These are phyloP conservation scores for Cinara cedri DNA, from an alignment of 2,888 invertebrate species.

Conservation along the genomic window DNA sequence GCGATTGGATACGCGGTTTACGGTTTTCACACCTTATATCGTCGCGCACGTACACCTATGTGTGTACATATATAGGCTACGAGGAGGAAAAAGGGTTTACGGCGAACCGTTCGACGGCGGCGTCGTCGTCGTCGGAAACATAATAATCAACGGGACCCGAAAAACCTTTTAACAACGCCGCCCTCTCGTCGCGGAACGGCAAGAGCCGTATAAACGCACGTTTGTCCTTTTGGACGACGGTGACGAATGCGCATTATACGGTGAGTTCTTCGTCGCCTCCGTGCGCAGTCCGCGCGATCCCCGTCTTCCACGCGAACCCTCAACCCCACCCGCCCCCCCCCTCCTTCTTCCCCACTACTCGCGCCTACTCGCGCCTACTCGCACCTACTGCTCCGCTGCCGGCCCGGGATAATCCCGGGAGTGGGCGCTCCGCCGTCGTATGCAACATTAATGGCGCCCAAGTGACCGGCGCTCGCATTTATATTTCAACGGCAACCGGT, in stretches of 20 bases:
- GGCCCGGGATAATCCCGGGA: constrained; percentile 47
- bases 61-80: no score
- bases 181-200: neutral
- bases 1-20: no score
- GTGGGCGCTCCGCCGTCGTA: constrained; percentile 10
- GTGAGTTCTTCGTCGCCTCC: neutral
- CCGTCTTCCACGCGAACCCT: no score
- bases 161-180: constrained; percentile 46
- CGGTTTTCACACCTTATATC: no score
- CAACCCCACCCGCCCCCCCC: no score
- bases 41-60: no score
- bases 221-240: neutral
- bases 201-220: neutral
- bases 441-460: constrained; percentile 53
- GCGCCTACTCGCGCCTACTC: no score
- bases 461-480: constrained; percentile 55
- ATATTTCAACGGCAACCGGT: constrained; percentile 56
- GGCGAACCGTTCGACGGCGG: no score
- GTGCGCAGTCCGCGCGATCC: no score
- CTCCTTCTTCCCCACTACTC: no score
- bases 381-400: no score
- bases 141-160: constrained; percentile 3
- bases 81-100: neutral
- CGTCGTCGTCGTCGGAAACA: no score
- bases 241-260: neutral